Conservation (phyloP, 2,888 invertebrate species). For the Syritta pipiens region DNA sequence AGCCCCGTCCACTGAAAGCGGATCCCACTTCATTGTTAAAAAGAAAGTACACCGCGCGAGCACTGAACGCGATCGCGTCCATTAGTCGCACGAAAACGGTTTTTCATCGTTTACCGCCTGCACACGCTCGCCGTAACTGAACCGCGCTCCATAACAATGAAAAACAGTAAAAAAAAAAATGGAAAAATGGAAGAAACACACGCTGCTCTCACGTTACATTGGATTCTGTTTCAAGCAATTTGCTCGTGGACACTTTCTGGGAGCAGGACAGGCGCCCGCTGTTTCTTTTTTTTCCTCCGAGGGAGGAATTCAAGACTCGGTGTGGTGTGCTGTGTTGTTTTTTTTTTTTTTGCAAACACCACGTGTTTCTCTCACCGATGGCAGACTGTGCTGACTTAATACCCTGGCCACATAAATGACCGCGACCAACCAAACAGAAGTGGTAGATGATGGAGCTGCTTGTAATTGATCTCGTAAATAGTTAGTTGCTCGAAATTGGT, state of each 20-base stretch:
- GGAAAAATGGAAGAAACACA: constrained; percentile 26
- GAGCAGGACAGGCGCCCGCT: constrained; percentile 4
- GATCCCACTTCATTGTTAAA: constrained; percentile 36
- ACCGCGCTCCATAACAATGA: constrained; percentile 6
- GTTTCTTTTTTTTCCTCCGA: not conserved
- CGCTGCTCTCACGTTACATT: constrained; percentile 32
- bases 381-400: constrained; percentile 48
- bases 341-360: too few relatives aligned
- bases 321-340: too few relatives aligned
- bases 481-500: constrained; percentile 50
- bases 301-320: constrained; percentile 7
- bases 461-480: constrained; percentile 68
- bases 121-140: constrained; percentile 9
- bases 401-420: constrained; percentile 55
- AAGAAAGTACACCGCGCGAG: constrained; percentile 60
- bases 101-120: constrained; percentile 30
- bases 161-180: too few relatives aligned
- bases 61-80: constrained; percentile 2
- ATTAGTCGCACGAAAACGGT: constrained; percentile 33
- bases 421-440: constrained; percentile 55
- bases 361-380: constrained; percentile 25
- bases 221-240: constrained; percentile 35
- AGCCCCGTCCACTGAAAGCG: too few relatives aligned
- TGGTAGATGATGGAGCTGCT: constrained; percentile 65
- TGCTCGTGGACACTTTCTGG: constrained; percentile 32